Percentiles rank a stretch among this genome's conserved stretches.
These are phyloP conservation scores for Eristalinus aeneus DNA, from an alignment of 2,888 invertebrate species.

Conservation along the genomic window DNA sequence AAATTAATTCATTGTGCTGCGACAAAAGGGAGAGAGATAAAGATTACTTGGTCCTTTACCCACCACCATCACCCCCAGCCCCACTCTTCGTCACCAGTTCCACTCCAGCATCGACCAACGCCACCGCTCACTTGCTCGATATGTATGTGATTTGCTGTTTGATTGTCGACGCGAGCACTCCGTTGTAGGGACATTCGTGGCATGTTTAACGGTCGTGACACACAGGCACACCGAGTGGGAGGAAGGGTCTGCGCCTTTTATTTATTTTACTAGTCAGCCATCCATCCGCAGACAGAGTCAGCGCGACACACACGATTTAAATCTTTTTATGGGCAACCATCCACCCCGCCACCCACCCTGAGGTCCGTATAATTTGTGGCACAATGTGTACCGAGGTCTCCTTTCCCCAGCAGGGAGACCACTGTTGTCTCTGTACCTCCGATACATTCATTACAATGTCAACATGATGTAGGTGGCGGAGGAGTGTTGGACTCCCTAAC, in stretches of 20 bases:
- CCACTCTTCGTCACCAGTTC: too few species aligned
- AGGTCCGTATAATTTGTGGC: slow-evolving; percentile 49
- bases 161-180: slow-evolving; percentile 42
- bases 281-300: slow-evolving; percentile 5
- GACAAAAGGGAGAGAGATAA: slow-evolving; percentile 37
- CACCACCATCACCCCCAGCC: background rate
- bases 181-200: slow-evolving; percentile 18
- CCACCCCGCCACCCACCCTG: background rate
- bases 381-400: slow-evolving; percentile 48
- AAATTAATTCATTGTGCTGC: slow-evolving; percentile 56
- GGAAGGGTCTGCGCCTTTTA: slow-evolving; percentile 9
- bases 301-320: slow-evolving; percentile 43
- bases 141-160: slow-evolving; percentile 52
- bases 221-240: background rate
- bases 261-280: slow-evolving; percentile 51
- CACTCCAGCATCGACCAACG: too few species aligned
- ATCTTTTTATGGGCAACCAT: slow-evolving; percentile 39
- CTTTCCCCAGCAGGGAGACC: background rate
- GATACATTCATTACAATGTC: slow-evolving; percentile 40
- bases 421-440: slow-evolving; percentile 1
- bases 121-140: background rate
- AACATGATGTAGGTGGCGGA: background rate
- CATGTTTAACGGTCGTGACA: slow-evolving; percentile 41
- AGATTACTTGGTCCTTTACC: slow-evolving; percentile 38
- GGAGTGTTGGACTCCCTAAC: background rate